A percentile compares a stretch with the other conserved stretches of the same genome.
These are phyloP conservation scores for Aselliscus stoliczkanus DNA, from an alignment of 2,797 vertebrate species.

Conservation along the genomic window DNA sequence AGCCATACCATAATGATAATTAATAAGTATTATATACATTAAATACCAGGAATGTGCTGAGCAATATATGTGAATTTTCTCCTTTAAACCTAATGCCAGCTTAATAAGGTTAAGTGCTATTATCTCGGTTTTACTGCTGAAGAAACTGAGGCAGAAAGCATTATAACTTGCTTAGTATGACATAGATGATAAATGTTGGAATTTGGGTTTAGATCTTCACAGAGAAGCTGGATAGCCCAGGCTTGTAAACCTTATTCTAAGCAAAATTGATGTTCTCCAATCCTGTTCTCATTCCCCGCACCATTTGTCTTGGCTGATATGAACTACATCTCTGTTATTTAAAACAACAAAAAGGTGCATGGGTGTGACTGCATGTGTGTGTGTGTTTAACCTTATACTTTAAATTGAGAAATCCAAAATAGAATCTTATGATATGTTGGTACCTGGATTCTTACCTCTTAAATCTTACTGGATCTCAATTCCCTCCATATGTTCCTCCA, in stretches of 20 bases:
- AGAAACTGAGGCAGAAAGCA: background rate
- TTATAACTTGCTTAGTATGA: background rate
- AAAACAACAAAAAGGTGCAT: background rate
- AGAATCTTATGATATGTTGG: background rate
- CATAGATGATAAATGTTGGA: background rate
- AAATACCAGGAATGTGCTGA: background rate
- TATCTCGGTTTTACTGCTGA: background rate
- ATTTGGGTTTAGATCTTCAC: background rate
- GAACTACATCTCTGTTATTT: background rate
- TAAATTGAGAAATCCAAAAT: background rate
- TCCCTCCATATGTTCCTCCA: background rate
- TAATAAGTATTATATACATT: background rate
- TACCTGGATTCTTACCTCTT: background rate
- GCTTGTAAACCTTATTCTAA: background rate
- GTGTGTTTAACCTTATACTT: background rate
- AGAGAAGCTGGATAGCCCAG: background rate
- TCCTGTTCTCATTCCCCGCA: background rate
- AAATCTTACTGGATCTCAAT: background rate
- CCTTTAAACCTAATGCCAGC: background rate
- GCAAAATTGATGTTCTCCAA: background rate
- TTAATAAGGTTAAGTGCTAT: background rate
- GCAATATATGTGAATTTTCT: background rate
- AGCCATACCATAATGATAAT: background rate
- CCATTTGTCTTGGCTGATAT: background rate
- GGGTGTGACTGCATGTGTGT: background rate